Evolutionary conservation across 2,797 vertebrate genomes (phyloP).

Genomic region (Chaetodon trifasciatus): DNA sequence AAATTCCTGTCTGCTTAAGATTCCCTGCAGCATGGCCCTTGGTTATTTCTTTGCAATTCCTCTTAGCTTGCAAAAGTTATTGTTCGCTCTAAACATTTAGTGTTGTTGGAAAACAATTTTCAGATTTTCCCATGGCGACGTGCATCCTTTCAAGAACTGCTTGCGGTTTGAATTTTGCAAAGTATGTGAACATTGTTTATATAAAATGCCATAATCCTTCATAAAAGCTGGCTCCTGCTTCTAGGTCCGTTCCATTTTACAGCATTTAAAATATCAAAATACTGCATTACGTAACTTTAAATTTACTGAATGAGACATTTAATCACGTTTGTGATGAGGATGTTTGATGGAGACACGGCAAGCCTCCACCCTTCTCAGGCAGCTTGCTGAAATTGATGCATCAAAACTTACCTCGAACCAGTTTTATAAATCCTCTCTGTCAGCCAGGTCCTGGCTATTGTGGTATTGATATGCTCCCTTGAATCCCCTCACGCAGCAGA

Average conservation of each 20-base stretch:
- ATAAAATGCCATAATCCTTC: slow-evolving; percentile 71
- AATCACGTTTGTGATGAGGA: slow-evolving; percentile 29
- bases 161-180: slow-evolving; percentile 71
- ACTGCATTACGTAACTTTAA: slow-evolving; percentile 49
- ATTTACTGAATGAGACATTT: slow-evolving; percentile 38
- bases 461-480: slow-evolving; percentile 51
- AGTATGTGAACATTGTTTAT: slow-evolving; percentile 66
- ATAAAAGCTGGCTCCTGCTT: slow-evolving; percentile 54
- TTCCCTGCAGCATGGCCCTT: slow-evolving; percentile 27
- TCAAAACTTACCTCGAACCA: slow-evolving; percentile 7
- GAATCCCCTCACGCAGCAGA: slow-evolving; percentile 40
- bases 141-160: slow-evolving; percentile 59
- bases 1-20: slow-evolving; percentile 27
- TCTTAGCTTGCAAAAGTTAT: slow-evolving; percentile 33
- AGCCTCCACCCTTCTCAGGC: slow-evolving; percentile 32
- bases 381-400: slow-evolving; percentile 1
- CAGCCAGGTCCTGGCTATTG: slow-evolving; percentile 57
- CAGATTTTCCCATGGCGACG: slow-evolving; percentile 61
- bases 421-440: slow-evolving; percentile 39
- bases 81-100: slow-evolving; percentile 45
- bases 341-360: slow-evolving; percentile 47
- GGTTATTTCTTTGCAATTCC: slow-evolving; percentile 14
- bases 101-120: slow-evolving; percentile 57
- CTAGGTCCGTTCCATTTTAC: slow-evolving; percentile 60
- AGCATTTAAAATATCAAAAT: slow-evolving; percentile 80